These are phyloP conservation scores for Cosmopolites sordidus DNA, from an alignment of 2,888 invertebrate species.

Conservation along the genomic window DNA sequence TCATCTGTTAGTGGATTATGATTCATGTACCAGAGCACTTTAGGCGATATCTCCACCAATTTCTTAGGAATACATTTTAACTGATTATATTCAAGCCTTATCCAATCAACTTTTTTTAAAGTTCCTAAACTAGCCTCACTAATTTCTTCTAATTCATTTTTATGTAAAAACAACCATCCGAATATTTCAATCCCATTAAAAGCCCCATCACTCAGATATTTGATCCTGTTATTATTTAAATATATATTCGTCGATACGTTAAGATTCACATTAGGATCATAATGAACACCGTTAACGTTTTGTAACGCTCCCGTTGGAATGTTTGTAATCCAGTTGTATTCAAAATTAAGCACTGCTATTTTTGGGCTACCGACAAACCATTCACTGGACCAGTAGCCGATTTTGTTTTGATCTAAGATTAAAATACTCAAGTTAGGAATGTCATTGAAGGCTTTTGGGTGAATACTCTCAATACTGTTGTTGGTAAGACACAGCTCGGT, in stretches of 20 bases:
- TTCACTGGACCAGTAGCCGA: constrained; percentile 32
- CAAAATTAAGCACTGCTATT: constrained; percentile 33
- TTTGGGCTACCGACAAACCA: constrained; percentile 37
- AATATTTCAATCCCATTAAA: constrained; percentile 35
- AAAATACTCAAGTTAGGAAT: constrained; percentile 35
- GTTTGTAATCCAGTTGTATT: constrained; percentile 33
- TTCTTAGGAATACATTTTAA: constrained; percentile 39
- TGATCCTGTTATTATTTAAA: constrained; percentile 35
- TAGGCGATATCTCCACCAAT: constrained; percentile 38
- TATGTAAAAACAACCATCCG: constrained; percentile 35
- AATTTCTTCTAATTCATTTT: constrained; percentile 35
- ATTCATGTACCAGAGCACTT: constrained; percentile 39
- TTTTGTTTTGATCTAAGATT: constrained; percentile 35
- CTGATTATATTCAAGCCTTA: constrained; percentile 39
- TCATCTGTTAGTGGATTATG: constrained; percentile 39
- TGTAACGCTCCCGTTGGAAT: constrained; percentile 33
- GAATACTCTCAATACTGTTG: constrained; percentile 35
- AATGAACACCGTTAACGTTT: constrained; percentile 31
- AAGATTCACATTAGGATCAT: constrained; percentile 25
- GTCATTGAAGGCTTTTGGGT: constrained; percentile 35
- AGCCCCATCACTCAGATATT: constrained; percentile 34
- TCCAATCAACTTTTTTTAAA: constrained; percentile 38
- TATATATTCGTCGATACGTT: constrained; percentile 32
- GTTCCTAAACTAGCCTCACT: constrained; percentile 36
- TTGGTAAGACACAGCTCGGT: constrained; percentile 33